Conservation (phyloP, 1,140 invertebrate genomes). For the Aphelenchoides avenae region DNA sequence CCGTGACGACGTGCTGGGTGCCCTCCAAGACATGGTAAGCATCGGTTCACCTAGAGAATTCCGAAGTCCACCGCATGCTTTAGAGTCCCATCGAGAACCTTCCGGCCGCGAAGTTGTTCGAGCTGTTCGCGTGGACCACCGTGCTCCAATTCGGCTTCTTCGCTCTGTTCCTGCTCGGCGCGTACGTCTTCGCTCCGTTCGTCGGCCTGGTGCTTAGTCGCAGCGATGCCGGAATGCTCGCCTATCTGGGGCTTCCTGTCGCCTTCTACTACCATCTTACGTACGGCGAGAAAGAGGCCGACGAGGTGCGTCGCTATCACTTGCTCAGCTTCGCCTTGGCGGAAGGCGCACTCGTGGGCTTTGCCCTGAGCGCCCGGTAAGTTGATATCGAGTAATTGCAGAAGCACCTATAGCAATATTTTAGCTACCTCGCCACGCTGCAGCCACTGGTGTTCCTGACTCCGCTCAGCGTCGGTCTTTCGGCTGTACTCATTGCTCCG, state of each 20-base stretch:
- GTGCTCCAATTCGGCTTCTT: conserved; percentile 18
- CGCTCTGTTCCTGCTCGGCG: conserved; percentile 12
- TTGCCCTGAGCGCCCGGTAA: conserved; percentile 19
- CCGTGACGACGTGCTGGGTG: too few species aligned
- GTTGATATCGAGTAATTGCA: too few species aligned
- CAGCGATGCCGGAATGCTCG: conserved; percentile 6
- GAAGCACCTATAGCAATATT: too few species aligned
- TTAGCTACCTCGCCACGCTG: conserved; percentile 7
- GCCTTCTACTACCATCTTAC: conserved; percentile 13
- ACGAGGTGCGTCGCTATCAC: conserved; percentile 12
- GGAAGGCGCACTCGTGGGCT: conserved; percentile 23
- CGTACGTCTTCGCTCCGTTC: conserved; percentile 13
- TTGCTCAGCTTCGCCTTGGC: conserved; percentile 13
- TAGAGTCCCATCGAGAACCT: conserved; percentile 19
- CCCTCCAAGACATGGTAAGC: too few species aligned
- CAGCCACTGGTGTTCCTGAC: conserved; percentile 23
- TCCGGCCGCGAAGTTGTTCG: conserved; percentile 6
- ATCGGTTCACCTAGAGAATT: too few species aligned
- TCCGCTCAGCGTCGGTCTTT: conserved; percentile 13
- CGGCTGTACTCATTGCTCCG: conserved; percentile 5
- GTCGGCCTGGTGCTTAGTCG: conserved; percentile 13
- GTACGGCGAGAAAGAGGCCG: not conserved
- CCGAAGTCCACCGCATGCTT: too few species aligned
- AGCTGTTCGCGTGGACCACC: conserved; percentile 15
- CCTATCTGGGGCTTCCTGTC: conserved; percentile 5